phyloP scores from a whole-genome alignment of 2,113 vertebrate genomes.

The Octodon degus region DNA sequence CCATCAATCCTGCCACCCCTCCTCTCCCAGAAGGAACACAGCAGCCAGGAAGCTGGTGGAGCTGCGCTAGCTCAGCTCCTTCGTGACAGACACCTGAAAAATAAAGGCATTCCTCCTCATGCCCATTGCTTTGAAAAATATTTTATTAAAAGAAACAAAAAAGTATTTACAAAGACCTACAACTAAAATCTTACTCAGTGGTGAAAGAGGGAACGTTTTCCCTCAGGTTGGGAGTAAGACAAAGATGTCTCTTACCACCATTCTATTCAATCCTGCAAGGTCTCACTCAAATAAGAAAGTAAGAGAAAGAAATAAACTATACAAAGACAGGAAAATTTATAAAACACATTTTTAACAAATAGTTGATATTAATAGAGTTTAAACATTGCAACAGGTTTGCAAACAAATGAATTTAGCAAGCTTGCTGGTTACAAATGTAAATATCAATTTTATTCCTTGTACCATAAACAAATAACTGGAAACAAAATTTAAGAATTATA shows the following conservation, averaged over 20 bases:
- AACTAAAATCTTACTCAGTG: neutral
- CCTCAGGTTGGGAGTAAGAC: neutral
- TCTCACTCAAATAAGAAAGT: neutral
- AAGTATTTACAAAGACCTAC: neutral
- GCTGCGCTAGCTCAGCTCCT: neutral
- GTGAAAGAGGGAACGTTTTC: neutral
- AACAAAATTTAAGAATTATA: conserved; percentile 3
- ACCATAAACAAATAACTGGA: neutral
- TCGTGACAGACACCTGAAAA: neutral
- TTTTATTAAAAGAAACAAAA: neutral
- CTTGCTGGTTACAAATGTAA: neutral
- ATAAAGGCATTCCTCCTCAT: neutral
- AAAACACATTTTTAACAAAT: neutral
- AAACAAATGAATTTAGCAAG: neutral
- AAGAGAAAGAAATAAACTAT: neutral
- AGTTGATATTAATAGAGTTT: neutral
- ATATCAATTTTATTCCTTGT: neutral
- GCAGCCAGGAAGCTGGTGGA: neutral
- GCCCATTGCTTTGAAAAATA: neutral
- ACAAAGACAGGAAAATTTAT: neutral
- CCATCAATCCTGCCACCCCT: neutral
- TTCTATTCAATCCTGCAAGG: neutral
- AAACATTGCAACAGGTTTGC: neutral
- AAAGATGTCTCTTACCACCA: neutral
- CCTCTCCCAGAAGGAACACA: neutral